A percentile compares a stretch with the other conserved stretches of the same genome.
phyloP scores from a whole-genome alignment of 2,113 vertebrate species.

The Carassius carassius region DNA sequence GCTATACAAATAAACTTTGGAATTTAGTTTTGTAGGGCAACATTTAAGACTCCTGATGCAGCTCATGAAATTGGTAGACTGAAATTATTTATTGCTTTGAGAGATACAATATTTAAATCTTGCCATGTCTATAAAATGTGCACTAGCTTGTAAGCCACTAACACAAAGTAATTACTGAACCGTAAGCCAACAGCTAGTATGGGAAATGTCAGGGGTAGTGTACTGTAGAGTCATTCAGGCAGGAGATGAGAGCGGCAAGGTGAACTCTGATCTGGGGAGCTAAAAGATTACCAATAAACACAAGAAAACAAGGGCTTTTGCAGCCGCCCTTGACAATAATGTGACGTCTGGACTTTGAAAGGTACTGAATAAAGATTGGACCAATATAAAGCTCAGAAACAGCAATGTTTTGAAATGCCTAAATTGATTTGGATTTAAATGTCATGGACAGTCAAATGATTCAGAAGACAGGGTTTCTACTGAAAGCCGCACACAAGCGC shows the following conservation, averaged over 20 bases:
- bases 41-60: background rate
- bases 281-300: conserved; percentile 37
- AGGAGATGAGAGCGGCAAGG: conserved; percentile 39
- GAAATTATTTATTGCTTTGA: background rate
- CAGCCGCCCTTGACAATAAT: conserved; percentile 34
- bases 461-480: conserved; percentile 12
- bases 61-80: background rate
- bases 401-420: conserved; percentile 56
- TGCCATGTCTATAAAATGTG: conserved; percentile 13
- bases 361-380: conserved; percentile 41
- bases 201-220: conserved; percentile 53
- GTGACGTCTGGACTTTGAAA: conserved; percentile 45
- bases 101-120: background rate
- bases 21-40: background rate
- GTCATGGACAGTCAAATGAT: conserved; percentile 51
- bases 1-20: background rate
- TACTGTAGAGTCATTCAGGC: conserved; percentile 45
- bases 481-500: background rate
- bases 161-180: conserved; percentile 21
- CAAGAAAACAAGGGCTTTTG: conserved; percentile 35
- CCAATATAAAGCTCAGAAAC: conserved; percentile 45
- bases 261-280: conserved; percentile 37
- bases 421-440: conserved; percentile 56
- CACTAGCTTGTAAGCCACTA: conserved; percentile 8
- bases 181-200: conserved; percentile 19